Evolutionary conservation across 2,888 invertebrate genomes (phyloP), one percentile per base, ranked within the genome.

Genomic region (Linnaemya tessellans): DNA sequence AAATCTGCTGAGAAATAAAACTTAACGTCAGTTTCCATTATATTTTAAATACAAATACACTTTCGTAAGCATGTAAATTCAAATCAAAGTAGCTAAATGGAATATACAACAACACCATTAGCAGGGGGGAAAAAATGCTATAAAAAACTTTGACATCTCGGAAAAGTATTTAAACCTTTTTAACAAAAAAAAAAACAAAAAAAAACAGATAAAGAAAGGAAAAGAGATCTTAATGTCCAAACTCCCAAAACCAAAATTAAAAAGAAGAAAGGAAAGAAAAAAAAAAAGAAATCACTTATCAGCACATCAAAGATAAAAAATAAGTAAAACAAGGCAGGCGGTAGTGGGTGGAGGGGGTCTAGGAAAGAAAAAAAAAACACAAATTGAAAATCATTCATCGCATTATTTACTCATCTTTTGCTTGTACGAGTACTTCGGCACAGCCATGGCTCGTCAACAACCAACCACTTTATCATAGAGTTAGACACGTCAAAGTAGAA

Each of bases 101-200:
- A 62, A 54, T 41, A 2, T 49, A 49, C 65, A 67, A 49, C 65
- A 67, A 67, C 65, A 65, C 62, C 18, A 68, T 38, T 22, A 25
- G 46, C 30, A 78, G 78, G 25, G 54, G 64, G 2, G 15, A 13
- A 65, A 74, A 58, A 51, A 13, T 25, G 9, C 3, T 10, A 41
- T 8, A 41, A 41, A 20, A 68, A 62, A 68, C 65, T 70, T 82
- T 71, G 58, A 80, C 85, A 85, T 70, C 79, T 79, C 64, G 58
- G 75, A 82, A 85, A 81, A 85, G 81, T 79, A 79, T 85, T 81
- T 81, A 85, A 85, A 85, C 73, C 84, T 81, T 81, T 78, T 70
- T 30, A 30, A 5, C 30, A 30, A 30, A 30, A 41, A 11, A 41
- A 41, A 41, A 41, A 41, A 3, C 3, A 41, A 41, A 41, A 41